These are phyloP conservation scores for Lutraria rhynchaena DNA, from an alignment of 1,140 invertebrate species.

Conservation along the genomic window DNA sequence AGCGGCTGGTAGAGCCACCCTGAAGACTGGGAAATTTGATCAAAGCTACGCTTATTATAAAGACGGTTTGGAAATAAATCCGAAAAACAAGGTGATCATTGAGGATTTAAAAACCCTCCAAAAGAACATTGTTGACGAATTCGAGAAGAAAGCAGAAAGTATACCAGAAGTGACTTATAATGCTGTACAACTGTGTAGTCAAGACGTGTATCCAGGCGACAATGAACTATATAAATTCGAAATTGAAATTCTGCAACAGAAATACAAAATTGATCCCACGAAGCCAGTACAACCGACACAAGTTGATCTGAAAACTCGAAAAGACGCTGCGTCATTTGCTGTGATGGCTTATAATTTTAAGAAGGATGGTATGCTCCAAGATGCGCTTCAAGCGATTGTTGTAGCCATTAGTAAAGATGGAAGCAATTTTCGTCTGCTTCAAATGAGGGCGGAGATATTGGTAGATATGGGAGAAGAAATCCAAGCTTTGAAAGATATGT, in stretches of 20 bases:
- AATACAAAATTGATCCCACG: conserved; percentile 69
- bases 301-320: conserved; percentile 26
- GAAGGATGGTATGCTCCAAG: conserved; percentile 45
- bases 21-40: conserved; percentile 57
- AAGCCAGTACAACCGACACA: conserved; percentile 3
- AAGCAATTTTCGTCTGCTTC: conserved; percentile 66
- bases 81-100: conserved; percentile 63
- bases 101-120: conserved; percentile 69
- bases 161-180: conserved; percentile 68
- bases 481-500: conserved; percentile 69
- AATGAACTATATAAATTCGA: conserved; percentile 71
- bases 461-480: conserved; percentile 61
- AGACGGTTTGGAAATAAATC: conserved; percentile 64
- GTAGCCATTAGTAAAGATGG: conserved; percentile 69
- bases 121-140: conserved; percentile 63
- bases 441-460: conserved; percentile 70
- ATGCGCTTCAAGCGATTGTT: conserved; percentile 65
- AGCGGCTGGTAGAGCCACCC: conserved; percentile 58
- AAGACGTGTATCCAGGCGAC: conserved; percentile 77
- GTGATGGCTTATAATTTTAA: conserved; percentile 62
- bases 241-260: conserved; percentile 73
- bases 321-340: conserved; percentile 64
- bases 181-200: conserved; percentile 74
- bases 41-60: conserved; percentile 67
- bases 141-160: conserved; percentile 55